A percentile compares a stretch with the other conserved stretches of the same genome.
Conservation (phyloP, 92 coral and sea anemone species). For the Phymanthus crucifer region DNA sequence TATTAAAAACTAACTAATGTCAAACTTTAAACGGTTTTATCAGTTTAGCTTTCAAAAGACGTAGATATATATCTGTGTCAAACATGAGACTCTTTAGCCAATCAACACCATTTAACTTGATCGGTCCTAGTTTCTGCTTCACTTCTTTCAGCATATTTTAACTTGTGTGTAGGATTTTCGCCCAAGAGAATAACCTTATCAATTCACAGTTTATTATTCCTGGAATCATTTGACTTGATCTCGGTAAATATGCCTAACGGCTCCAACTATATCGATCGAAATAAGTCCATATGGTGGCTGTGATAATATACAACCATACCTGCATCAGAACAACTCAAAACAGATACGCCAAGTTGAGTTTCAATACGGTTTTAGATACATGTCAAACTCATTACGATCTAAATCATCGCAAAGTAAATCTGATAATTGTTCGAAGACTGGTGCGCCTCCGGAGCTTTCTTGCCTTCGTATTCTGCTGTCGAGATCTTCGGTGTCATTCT, state of each 20-base stretch:
- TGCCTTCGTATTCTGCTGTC: slow-evolving; percentile 28
- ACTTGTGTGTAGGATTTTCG: slow-evolving; percentile 19
- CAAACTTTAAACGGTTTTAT: background rate
- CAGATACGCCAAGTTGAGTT: slow-evolving; percentile 2
- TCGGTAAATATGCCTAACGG: background rate
- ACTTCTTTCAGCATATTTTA: slow-evolving; percentile 30
- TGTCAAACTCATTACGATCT: slow-evolving; percentile 91
- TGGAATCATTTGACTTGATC: slow-evolving; percentile 13
- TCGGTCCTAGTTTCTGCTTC: background rate
- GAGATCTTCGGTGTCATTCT: slow-evolving; percentile 38
- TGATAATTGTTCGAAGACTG: slow-evolving; percentile 80
- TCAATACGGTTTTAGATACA: slow-evolving; percentile 74
- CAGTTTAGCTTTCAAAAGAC: slow-evolving; percentile 2
- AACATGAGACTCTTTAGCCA: slow-evolving; percentile 31
- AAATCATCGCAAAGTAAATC: slow-evolving; percentile 89
- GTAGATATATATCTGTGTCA: slow-evolving; percentile 16
- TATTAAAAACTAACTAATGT: background rate
- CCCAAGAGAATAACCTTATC: slow-evolving; percentile 1
- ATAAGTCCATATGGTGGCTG: slow-evolving; percentile 7
- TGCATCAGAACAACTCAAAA: slow-evolving; percentile 8
- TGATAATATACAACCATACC: background rate
- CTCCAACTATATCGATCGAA: background rate
- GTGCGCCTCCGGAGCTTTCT: slow-evolving; percentile 32
- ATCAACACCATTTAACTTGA: slow-evolving; percentile 24
- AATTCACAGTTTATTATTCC: slow-evolving; percentile 9